Evolutionary conservation across 2,113 vertebrate species (phyloP).

Genomic region (Caloenas nicobarica): DNA sequence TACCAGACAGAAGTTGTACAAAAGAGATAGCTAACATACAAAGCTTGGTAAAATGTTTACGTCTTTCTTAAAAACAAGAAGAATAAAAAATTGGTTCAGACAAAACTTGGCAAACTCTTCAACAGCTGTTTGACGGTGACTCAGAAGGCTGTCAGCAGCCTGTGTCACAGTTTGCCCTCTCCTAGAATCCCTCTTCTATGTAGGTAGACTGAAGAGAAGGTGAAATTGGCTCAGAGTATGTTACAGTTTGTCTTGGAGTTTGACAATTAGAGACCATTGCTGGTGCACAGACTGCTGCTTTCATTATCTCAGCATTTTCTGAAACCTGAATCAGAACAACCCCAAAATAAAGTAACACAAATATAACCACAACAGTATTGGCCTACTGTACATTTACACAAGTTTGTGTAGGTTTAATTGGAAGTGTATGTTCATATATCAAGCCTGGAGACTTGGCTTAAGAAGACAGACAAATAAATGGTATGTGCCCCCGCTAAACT

Average conservation of each 20-base stretch:
- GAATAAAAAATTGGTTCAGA: background rate
- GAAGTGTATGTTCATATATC: background rate
- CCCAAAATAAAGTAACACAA: background rate
- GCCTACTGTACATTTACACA: background rate
- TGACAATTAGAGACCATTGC: background rate
- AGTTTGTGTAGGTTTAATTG: background rate
- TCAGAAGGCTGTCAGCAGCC: background rate
- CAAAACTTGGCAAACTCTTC: background rate
- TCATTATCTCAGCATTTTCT: background rate
- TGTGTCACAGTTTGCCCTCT: background rate
- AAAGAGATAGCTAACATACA: background rate
- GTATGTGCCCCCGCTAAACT: background rate
- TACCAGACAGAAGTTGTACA: background rate
- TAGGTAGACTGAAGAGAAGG: background rate
- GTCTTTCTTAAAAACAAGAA: background rate
- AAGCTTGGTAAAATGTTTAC: background rate
- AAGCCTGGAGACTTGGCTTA: slow-evolving; percentile 6
- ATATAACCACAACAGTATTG: background rate
- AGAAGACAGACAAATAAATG: slow-evolving; percentile 26
- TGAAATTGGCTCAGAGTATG: background rate
- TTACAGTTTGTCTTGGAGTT: background rate
- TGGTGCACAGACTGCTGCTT: background rate
- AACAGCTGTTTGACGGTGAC: background rate
- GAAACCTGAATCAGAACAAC: background rate
- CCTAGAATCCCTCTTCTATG: background rate